phyloP scores from a whole-genome alignment of 2,888 invertebrate genomes.

The Spialia ferax region DNA sequence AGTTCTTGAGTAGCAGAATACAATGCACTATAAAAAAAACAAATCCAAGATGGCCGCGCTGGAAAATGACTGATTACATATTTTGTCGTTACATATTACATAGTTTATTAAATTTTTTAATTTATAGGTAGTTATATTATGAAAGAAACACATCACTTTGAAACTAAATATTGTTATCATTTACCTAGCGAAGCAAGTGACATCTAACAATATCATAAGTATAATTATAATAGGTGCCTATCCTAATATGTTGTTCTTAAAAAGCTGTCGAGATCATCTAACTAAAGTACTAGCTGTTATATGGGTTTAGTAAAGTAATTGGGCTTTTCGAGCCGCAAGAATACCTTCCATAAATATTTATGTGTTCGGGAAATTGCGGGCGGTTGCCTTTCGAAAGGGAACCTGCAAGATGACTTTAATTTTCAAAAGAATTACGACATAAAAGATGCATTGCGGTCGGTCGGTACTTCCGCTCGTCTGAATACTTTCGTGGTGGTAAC shows the following conservation, averaged over 20 bases:
- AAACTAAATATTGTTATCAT: neutral
- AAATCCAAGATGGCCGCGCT: too few relatives aligned
- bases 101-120: too few relatives aligned
- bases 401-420: conserved; percentile 23
- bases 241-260: too few relatives aligned
- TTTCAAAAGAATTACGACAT: conserved; percentile 28
- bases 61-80: too few relatives aligned
- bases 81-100: too few relatives aligned
- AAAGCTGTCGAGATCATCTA: neutral
- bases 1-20: too few relatives aligned
- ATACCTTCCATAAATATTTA: conserved; percentile 59
- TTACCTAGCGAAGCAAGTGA: neutral
- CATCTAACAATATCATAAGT: too few relatives aligned
- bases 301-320: neutral
- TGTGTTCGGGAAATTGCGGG: conserved; percentile 45
- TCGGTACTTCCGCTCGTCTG: conserved; percentile 1
- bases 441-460: conserved; percentile 23
- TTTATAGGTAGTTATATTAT: neutral
- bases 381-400: conserved; percentile 37
- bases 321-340: conserved; percentile 39
- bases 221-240: too few relatives aligned
- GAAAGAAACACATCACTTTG: neutral
- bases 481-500: conserved; percentile 1
- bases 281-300: neutral
- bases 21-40: too few relatives aligned